These are phyloP conservation scores for Ascaphus truei DNA, from an alignment of 2,113 vertebrate genomes.

Conservation along the genomic window DNA sequence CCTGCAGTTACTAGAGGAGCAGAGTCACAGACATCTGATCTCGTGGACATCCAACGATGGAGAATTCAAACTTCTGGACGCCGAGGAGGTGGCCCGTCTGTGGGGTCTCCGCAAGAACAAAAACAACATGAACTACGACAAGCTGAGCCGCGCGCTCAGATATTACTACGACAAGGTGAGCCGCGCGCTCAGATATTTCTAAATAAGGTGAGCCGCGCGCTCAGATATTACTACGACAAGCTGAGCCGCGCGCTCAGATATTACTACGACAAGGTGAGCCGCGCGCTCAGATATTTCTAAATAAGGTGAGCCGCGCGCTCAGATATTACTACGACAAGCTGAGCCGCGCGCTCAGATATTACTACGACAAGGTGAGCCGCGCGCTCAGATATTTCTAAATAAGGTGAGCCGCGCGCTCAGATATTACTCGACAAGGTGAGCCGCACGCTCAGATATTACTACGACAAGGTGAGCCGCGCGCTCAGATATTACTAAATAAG, in stretches of 20 bases:
- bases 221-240: too few relatives aligned
- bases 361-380: too few relatives aligned
- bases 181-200: conserved; percentile 38
- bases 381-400: too few relatives aligned
- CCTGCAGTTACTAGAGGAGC: conserved; percentile 81
- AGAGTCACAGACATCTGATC: conserved; percentile 78
- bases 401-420: too few relatives aligned
- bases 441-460: conserved; percentile 1
- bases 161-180: conserved; percentile 40
- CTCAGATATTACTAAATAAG: conserved; percentile 89
- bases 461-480: conserved; percentile 14
- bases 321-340: too few relatives aligned
- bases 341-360: too few relatives aligned
- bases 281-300: too few relatives aligned
- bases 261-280: too few relatives aligned
- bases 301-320: conserved; percentile 80
- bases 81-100: conserved; percentile 81
- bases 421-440: too few relatives aligned
- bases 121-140: conserved; percentile 89
- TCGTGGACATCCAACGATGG: conserved; percentile 83
- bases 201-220: too few relatives aligned
- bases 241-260: too few relatives aligned
- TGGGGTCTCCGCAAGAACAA: conserved; percentile 91
- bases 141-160: conserved; percentile 35
- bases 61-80: conserved; percentile 84